phyloP scores from a whole-genome alignment of 2,113 vertebrate species.

The Ginglymostoma cirratum region DNA sequence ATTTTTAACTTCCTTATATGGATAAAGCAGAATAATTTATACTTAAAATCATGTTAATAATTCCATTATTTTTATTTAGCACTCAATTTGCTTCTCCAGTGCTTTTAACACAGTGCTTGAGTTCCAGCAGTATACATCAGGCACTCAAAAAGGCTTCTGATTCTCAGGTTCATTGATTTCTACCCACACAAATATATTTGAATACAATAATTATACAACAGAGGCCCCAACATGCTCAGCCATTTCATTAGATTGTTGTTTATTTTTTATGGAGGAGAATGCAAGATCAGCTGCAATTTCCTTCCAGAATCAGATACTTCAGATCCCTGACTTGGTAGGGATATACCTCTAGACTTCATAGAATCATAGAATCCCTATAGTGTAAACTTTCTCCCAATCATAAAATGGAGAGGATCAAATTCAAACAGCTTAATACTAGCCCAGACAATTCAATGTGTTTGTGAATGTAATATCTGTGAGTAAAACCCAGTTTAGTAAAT shows the following conservation, averaged over 20 bases:
- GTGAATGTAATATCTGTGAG: too few relatives aligned
- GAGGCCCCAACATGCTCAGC: not conserved
- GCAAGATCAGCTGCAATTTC: not conserved
- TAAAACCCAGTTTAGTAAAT: too few relatives aligned
- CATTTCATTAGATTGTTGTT: not conserved
- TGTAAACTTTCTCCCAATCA: not conserved
- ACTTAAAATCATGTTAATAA: not conserved
- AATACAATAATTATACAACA: not conserved
- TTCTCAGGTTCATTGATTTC: not conserved
- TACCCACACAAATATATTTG: not conserved
- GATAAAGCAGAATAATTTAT: not conserved
- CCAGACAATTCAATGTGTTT: too few relatives aligned
- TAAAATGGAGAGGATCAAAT: not conserved
- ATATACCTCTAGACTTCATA: not conserved
- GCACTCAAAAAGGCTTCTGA: not conserved
- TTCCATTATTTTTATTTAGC: not conserved
- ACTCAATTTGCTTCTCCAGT: not conserved
- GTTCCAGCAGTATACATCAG: not conserved
- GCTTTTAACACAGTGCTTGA: not conserved
- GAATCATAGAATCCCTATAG: too few relatives aligned
- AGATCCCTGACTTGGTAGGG: not conserved
- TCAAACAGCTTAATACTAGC: not conserved
- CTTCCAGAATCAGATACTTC: not conserved
- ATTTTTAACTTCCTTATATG: not conserved
- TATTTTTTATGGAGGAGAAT: not conserved